A percentile compares a stretch with the other conserved stretches of the same genome.
Conservation (phyloP, 1,140 invertebrate species). For the Drosophila dunni region DNA sequence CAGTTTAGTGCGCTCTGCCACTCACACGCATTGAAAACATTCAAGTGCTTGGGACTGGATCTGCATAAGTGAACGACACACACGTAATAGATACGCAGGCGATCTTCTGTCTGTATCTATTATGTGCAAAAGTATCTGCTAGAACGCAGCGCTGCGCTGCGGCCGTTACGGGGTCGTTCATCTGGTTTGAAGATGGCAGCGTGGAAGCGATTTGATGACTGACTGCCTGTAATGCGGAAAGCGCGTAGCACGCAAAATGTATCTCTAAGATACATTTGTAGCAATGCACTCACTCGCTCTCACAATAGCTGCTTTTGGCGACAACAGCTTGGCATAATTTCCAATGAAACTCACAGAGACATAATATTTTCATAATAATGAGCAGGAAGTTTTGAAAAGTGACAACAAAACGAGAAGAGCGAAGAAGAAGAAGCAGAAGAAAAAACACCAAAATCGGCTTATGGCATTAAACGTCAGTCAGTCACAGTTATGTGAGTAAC, state of each 20-base stretch:
- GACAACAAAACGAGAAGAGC: conserved; percentile 4
- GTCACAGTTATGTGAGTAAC: conserved; percentile 44
- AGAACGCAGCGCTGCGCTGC: conserved; percentile 33
- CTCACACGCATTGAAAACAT: conserved; percentile 61
- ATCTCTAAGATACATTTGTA: conserved; percentile 22
- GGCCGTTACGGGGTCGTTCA: conserved; percentile 64
- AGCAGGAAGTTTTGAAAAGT: conserved; percentile 65
- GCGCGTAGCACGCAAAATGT: conserved; percentile 42
- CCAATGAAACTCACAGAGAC: conserved; percentile 13
- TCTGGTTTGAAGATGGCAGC: conserved; percentile 42
- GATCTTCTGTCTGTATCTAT: conserved; percentile 44
- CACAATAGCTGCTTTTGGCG: conserved; percentile 13
- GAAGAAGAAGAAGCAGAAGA: conserved; percentile 6
- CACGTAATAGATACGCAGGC: conserved; percentile 53
- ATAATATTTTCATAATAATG: conserved; percentile 62
- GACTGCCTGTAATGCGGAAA: conserved; percentile 52
- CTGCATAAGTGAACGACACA: conserved; percentile 44
- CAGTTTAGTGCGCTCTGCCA: neutral
- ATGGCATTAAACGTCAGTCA: conserved; percentile 58
- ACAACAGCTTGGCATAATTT: conserved; percentile 20
- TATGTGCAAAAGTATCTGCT: conserved; percentile 6
- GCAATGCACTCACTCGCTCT: conserved; percentile 7
- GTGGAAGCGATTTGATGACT: conserved; percentile 39
- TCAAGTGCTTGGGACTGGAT: conserved; percentile 70
- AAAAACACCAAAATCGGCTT: conserved; percentile 70